Conservation (phyloP, 2,888 invertebrate species). For the Xestobium rufovillosum region DNA sequence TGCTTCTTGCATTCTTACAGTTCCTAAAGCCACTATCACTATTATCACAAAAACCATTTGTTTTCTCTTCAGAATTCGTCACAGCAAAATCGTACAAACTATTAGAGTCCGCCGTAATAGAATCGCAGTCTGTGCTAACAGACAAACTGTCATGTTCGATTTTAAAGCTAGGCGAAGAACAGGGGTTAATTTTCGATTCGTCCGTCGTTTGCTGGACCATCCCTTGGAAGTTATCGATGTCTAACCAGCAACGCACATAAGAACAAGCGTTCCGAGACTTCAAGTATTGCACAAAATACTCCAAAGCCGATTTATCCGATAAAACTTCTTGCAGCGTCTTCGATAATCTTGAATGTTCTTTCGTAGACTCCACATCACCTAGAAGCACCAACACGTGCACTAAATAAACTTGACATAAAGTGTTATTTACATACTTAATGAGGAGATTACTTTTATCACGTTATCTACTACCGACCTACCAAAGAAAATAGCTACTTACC, state of each 20-base stretch:
- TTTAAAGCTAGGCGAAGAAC: constrained; percentile 27
- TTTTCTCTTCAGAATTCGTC: constrained; percentile 20
- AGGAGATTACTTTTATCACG: no score
- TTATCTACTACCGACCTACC: no score
- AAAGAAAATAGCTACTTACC: no score
- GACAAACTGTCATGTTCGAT: constrained; percentile 42
- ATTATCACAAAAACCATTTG: constrained; percentile 34
- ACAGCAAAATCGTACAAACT: constrained; percentile 37
- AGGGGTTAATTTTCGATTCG: constrained; percentile 20
- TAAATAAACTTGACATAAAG: no score
- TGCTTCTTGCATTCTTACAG: constrained; percentile 23
- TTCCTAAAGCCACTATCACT: constrained; percentile 37
- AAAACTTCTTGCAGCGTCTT: constrained; percentile 70
- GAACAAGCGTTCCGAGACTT: constrained; percentile 62
- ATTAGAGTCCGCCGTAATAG: constrained; percentile 38
- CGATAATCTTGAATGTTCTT: constrained; percentile 55
- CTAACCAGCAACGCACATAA: constrained; percentile 68
- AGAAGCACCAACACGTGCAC: constrained; percentile 17
- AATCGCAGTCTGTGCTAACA: constrained; percentile 43
- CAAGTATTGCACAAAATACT: constrained; percentile 81
- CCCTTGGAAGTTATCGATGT: constrained; percentile 48
- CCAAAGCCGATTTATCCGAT: constrained; percentile 68
- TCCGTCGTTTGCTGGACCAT: constrained; percentile 5
- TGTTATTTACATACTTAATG: neutral
- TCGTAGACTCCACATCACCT: constrained; percentile 31